phyloP scores from a whole-genome alignment of 2,797 vertebrate genomes.

The Strix occidentalis region DNA sequence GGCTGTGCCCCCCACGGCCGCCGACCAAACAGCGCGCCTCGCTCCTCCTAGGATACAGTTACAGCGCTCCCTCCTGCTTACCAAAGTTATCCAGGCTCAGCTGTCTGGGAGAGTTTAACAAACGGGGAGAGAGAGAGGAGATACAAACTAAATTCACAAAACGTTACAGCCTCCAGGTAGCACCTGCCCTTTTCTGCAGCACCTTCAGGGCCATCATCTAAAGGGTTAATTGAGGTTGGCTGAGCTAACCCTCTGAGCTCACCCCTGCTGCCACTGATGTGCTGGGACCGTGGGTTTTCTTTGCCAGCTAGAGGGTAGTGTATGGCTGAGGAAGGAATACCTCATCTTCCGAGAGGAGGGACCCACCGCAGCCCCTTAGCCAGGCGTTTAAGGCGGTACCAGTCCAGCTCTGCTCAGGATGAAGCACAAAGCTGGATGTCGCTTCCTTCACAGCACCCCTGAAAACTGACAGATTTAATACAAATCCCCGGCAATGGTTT shows the following conservation, averaged over 20 bases:
- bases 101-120: neutral
- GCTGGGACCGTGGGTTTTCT: neutral
- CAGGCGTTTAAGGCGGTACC: neutral
- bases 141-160: neutral
- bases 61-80: neutral
- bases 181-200: neutral
- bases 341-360: neutral
- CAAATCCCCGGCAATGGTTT: accelerated
- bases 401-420: neutral
- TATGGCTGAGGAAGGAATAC: neutral
- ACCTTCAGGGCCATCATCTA: neutral
- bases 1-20: neutral
- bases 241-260: neutral
- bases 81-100: neutral
- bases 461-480: neutral
- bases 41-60: accelerated
- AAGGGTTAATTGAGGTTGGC: neutral
- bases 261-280: neutral
- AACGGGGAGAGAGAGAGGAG: neutral
- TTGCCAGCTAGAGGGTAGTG: neutral
- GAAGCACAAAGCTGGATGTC: neutral
- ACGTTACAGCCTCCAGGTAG: neutral
- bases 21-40: accelerated
- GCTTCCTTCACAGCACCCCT: neutral
- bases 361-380: accelerated